Evolutionary conservation across 2,797 vertebrate genomes (phyloP).

Genomic region (Todus mexicanus): DNA sequence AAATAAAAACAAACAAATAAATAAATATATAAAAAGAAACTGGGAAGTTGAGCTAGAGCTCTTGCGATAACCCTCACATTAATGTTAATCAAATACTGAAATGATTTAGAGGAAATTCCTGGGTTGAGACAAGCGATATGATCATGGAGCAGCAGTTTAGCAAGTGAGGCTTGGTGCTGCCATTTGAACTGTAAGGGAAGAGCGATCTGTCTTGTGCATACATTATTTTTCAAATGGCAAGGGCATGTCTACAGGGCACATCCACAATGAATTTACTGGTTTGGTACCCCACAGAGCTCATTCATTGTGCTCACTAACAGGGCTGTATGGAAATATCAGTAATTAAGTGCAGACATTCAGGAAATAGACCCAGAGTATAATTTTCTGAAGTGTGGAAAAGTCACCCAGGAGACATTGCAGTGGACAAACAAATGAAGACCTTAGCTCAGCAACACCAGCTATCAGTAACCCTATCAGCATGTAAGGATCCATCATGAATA

Average conservation of each 20-base stretch:
- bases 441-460: not conserved
- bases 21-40: not conserved
- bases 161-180: not conserved
- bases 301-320: rapidly evolving
- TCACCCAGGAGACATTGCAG: not conserved
- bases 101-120: not conserved
- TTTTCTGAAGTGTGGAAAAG: not conserved
- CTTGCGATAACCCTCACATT: not conserved
- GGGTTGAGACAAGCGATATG: not conserved
- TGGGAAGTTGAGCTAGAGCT: not conserved
- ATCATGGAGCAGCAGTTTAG: not conserved
- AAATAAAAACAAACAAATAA: no score
- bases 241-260: not conserved
- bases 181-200: not conserved
- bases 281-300: not conserved
- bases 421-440: not conserved
- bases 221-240: not conserved
- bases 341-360: not conserved
- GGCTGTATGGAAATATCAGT: not conserved
- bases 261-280: not conserved
- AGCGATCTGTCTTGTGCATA: not conserved
- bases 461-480: not conserved
- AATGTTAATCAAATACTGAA: not conserved
- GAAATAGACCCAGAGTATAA: not conserved
- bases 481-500: not conserved